phyloP scores from a whole-genome alignment of 2,797 vertebrate species.

The Discoglossus pictus region DNA sequence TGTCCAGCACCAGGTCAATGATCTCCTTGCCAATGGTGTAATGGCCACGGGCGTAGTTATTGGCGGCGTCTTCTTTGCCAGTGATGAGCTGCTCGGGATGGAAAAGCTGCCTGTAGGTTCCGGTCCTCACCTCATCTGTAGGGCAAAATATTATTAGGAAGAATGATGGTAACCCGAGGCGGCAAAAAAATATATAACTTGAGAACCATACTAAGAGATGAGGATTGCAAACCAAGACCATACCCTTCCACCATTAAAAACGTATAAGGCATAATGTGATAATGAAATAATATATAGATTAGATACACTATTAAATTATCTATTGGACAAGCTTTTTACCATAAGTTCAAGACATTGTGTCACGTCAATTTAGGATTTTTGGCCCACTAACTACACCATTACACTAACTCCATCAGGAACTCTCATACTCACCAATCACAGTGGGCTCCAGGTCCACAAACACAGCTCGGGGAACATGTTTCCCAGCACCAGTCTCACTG shows the following conservation, averaged over 20 bases:
- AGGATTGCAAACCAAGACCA: no score
- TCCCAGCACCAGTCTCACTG: slow-evolving; percentile 58
- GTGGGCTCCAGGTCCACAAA: slow-evolving; percentile 58
- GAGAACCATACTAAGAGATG: neutral
- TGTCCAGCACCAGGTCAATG: slow-evolving; percentile 57
- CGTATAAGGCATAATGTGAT: no score
- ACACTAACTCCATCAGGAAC: no score
- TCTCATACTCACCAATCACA: slow-evolving; percentile 66
- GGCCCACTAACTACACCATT: no score
- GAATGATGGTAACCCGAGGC: slow-evolving; percentile 60
- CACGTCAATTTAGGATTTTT: no score
- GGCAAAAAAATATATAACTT: neutral
- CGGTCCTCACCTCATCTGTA: neutral
- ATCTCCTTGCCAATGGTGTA: slow-evolving; percentile 75
- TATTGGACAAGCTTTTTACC: no score
- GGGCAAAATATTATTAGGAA: no score
- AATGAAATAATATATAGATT: no score
- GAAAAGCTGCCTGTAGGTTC: slow-evolving; percentile 61
- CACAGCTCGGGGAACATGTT: slow-evolving; percentile 59
- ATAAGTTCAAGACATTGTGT: no score
- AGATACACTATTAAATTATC: no score
- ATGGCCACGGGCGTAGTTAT: slow-evolving; percentile 71
- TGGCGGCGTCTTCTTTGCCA: slow-evolving; percentile 73
- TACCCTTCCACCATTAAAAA: no score
- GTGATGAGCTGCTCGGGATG: no score